Evolutionary conservation across 2,113 vertebrate species (phyloP), one percentile per base, ranked within the genome.

Genomic region (Apeltes quadracus): DNA sequence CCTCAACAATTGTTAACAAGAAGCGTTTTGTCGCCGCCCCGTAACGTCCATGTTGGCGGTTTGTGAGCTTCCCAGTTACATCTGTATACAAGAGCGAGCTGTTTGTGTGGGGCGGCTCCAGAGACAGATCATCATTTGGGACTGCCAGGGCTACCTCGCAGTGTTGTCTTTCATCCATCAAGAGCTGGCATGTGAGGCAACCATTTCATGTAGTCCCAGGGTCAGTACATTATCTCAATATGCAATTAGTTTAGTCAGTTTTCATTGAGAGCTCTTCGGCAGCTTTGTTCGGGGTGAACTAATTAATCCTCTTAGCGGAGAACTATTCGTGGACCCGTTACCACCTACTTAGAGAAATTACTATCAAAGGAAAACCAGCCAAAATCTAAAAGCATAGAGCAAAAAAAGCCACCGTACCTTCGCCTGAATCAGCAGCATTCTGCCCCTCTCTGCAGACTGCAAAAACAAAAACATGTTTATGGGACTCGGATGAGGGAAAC

Each of bases 111-210:
- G 88, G 75, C 94, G 96, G 39, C 95, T 99, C 5, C 97, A 99
- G 90, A 95, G 97, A 75, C 97, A 99, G 87, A 98, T 99, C 86
- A 98, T 99, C 89, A 94, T 98, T 63, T 97, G 97, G 5, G 98
- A 99, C 87, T 99, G 98, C 85, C 98, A 99, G 76, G 97, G 99
- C 75, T 99, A 99, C 79, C 92, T 99, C 68, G 97, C 97, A 34
- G 97, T 99, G 78, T 95, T 99, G 59, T 95, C 95, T 0, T 99
- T 99, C 91, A 96, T 99, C 63, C 99, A 98, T 78, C 97, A 99
- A 69, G 98, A 99, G 78, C 89, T 99, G 77, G 98, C 98, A 88
- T 96, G 98, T 99, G 78, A 48, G 71, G 7, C 9, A 48, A 12
- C 23, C 3, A 1, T 5, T 41, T 23, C n/a, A n/a, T n/a, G n/a